Evolutionary conservation across 2,113 vertebrate species (phyloP).

Genomic region (Isurus oxyrinchus): DNA sequence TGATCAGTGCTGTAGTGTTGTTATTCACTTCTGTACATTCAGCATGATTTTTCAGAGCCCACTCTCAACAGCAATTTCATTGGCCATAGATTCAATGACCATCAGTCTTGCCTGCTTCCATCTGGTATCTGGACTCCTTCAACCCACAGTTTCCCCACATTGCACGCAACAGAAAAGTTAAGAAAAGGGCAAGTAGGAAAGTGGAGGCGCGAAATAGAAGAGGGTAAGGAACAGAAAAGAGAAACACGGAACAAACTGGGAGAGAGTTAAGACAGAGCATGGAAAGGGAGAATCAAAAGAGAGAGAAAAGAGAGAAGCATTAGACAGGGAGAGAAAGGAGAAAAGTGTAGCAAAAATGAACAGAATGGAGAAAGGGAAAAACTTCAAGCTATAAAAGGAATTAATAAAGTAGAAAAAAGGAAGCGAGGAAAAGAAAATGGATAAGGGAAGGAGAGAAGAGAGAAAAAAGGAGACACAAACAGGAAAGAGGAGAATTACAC

Average conservation of each 20-base stretch:
- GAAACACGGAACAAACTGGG: neutral
- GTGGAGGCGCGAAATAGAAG: neutral
- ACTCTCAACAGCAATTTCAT: neutral
- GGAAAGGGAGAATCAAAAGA: neutral
- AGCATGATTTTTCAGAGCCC: neutral
- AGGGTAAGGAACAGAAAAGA: neutral
- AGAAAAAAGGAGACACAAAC: neutral
- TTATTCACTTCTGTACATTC: neutral
- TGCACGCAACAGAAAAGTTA: neutral
- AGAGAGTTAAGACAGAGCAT: neutral
- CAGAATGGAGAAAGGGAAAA: neutral
- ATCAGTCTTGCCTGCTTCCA: neutral
- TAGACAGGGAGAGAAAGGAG: neutral
- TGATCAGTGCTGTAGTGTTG: neutral
- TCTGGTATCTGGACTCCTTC: neutral
- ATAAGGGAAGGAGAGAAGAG: neutral
- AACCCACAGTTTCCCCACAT: neutral
- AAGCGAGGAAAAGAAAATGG: neutral
- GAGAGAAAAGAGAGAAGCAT: neutral
- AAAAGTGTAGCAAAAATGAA: neutral
- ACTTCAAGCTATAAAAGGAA: neutral
- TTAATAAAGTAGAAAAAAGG: neutral
- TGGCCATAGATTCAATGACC: neutral
- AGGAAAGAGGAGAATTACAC: neutral
- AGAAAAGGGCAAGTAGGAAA: neutral